These are phyloP conservation scores for Aporophyla nigra DNA, from an alignment of 2,888 invertebrate genomes.

Conservation along the genomic window DNA sequence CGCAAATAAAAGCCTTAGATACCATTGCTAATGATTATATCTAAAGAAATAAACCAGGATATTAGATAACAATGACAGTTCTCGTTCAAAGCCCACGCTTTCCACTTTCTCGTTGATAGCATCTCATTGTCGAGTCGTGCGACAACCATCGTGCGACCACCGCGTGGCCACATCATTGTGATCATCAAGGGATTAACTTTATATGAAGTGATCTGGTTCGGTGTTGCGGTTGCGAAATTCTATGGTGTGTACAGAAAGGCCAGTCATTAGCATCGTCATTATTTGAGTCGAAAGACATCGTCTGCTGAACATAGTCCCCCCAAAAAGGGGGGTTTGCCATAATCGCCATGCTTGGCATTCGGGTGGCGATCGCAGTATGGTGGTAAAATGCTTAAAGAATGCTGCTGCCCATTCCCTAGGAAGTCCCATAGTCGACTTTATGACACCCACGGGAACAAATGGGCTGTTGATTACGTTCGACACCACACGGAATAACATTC, in stretches of 20 bases:
- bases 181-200: conserved; percentile 12
- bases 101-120: conserved; percentile 70
- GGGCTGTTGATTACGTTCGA: too few relatives aligned
- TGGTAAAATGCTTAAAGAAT: too few relatives aligned
- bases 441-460: too few relatives aligned
- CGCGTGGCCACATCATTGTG: conserved; percentile 60
- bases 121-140: conserved; percentile 67
- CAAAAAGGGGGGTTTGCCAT: too few relatives aligned
- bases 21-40: neutral
- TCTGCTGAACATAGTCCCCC: too few relatives aligned
- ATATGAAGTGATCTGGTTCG: conserved; percentile 16
- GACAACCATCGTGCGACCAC: conserved; percentile 53
- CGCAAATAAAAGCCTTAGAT: neutral
- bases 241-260: neutral
- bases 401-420: too few relatives aligned
- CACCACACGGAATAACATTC: too few relatives aligned
- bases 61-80: conserved; percentile 66
- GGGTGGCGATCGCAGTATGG: too few relatives aligned
- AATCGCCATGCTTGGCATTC: too few relatives aligned
- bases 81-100: conserved; percentile 66
- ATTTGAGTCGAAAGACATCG: too few relatives aligned
- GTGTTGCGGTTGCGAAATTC: neutral
- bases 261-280: too few relatives aligned
- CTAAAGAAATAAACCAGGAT: conserved; percentile 64
- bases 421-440: too few relatives aligned